Percentiles rank a stretch among this genome's conserved stretches.
phyloP scores from a whole-genome alignment of 2,113 vertebrate genomes.

The Ornithorhynchus anatinus region DNA sequence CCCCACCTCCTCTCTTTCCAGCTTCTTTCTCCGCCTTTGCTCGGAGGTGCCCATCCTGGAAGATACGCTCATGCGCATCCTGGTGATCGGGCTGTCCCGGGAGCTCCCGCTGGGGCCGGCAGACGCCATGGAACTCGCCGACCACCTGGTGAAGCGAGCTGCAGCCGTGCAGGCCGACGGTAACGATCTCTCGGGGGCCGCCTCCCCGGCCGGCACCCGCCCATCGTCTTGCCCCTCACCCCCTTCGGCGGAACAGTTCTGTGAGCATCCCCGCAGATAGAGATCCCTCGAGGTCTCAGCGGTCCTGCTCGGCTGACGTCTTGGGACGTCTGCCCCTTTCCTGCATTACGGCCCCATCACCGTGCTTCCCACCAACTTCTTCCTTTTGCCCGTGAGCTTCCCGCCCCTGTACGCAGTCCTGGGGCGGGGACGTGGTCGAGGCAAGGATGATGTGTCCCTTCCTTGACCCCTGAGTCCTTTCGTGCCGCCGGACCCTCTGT shows the following conservation, averaged over 20 bases:
- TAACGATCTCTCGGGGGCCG: constrained; percentile 35
- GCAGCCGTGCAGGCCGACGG: constrained; percentile 93
- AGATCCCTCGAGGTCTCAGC: too few relatives aligned
- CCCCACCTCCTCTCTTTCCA: constrained; percentile 21
- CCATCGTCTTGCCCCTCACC: not conserved
- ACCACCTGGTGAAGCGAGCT: constrained; percentile 95
- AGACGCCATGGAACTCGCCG: constrained; percentile 95
- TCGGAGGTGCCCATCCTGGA: constrained; percentile 96
- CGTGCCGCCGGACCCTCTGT: not conserved
- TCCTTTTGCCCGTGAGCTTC: too few relatives aligned
- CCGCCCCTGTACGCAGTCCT: not conserved
- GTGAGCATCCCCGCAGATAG: not conserved
- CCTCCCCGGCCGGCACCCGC: not conserved
- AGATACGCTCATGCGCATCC: constrained; percentile 94
- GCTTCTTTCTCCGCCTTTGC: constrained; percentile 97
- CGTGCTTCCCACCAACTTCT: too few relatives aligned
- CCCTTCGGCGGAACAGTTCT: not conserved
- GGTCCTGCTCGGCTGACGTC: too few relatives aligned
- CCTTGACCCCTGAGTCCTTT: fast-evolving
- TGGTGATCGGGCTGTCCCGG: constrained; percentile 92
- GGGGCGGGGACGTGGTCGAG: fast-evolving
- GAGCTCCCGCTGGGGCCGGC: constrained; percentile 94
- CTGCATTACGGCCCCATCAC: too few relatives aligned
- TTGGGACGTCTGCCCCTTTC: too few relatives aligned
- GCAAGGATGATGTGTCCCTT: too few relatives aligned